phyloP scores from a whole-genome alignment of 2,113 vertebrate species.

The Tiliqua scincoides region DNA sequence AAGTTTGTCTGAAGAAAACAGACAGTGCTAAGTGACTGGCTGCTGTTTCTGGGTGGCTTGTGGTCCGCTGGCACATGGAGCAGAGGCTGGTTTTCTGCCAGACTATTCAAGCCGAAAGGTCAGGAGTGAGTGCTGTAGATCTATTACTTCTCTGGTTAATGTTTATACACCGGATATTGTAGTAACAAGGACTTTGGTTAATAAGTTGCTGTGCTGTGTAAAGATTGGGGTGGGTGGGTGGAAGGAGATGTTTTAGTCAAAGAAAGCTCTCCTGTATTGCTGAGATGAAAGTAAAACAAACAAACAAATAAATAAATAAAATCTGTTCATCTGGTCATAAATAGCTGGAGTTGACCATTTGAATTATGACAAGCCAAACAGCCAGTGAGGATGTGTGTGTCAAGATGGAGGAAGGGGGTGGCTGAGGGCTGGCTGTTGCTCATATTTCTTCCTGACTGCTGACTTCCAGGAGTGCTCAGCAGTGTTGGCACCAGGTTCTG shows the following conservation, averaged over 20 bases:
- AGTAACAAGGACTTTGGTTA: conserved; percentile 42
- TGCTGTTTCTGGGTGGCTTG: neutral
- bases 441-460: neutral
- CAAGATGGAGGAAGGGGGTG: neutral
- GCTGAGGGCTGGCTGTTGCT: neutral
- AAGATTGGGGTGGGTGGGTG: conserved; percentile 24
- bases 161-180: conserved; percentile 42
- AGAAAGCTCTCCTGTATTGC: conserved; percentile 16
- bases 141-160: conserved; percentile 43
- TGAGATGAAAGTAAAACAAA: conserved; percentile 36
- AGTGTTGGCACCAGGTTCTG: neutral
- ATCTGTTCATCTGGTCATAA: conserved; percentile 16
- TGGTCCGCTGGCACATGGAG: neutral
- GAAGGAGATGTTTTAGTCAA: neutral
- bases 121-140: conserved; percentile 27
- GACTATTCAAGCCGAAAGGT: conserved; percentile 21
- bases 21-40: neutral
- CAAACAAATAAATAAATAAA: too few relatives aligned
- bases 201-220: conserved; percentile 30
- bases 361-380: neutral
- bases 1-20: neutral
- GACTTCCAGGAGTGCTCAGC: neutral
- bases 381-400: neutral
- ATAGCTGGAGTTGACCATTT: conserved; percentile 31
- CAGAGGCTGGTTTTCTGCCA: neutral